These are phyloP conservation scores for Timandra comae DNA, from an alignment of 2,888 invertebrate species.

Conservation along the genomic window DNA sequence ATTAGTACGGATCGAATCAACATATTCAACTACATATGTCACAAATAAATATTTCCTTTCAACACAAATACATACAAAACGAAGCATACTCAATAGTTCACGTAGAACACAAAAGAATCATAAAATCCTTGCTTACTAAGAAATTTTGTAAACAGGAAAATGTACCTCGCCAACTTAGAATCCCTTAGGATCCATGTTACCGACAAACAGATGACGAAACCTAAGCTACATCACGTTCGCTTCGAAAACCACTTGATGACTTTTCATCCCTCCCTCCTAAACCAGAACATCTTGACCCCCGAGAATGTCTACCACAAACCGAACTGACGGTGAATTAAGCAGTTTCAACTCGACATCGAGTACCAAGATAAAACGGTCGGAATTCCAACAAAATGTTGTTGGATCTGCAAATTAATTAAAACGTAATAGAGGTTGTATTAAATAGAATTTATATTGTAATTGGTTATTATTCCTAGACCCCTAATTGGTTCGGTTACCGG, in stretches of 20 bases:
- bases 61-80: no score
- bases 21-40: no score
- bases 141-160: no score
- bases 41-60: no score
- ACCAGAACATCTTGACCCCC: constrained; percentile 15
- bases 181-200: no score
- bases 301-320: constrained; percentile 4
- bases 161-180: no score
- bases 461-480: constrained; percentile 18
- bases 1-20: no score
- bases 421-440: constrained; percentile 22
- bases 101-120: no score
- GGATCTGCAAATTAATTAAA: constrained; percentile 32
- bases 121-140: no score
- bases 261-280: constrained; percentile 21
- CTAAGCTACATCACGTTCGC: constrained; percentile 29
- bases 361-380: constrained; percentile 14
- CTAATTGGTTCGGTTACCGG: constrained; percentile 11
- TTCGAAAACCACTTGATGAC: constrained; percentile 34
- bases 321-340: neutral
- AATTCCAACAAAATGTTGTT: constrained; percentile 18
- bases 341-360: constrained; percentile 2
- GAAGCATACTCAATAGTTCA: no score
- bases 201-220: constrained; percentile 24
- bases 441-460: constrained; percentile 25